Percentiles rank a stretch among this genome's conserved stretches.
phyloP scores from a whole-genome alignment of 2,797 vertebrate species.

The Esox masquinongy region DNA sequence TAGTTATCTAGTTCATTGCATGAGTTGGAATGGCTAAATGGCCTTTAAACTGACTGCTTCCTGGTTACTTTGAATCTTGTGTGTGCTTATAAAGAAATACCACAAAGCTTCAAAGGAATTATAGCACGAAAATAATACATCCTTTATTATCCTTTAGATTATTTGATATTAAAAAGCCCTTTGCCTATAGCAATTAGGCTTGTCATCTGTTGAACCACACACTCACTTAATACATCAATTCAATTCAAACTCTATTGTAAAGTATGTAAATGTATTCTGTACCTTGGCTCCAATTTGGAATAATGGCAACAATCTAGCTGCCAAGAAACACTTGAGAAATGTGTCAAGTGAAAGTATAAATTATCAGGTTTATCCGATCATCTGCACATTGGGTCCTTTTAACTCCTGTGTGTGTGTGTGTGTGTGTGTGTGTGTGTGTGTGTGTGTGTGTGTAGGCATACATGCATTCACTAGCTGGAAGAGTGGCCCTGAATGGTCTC shows the following conservation, averaged over 20 bases:
- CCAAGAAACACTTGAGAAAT: background rate
- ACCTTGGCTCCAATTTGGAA: background rate
- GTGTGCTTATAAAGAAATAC: background rate
- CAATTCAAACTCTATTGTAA: background rate
- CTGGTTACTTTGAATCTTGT: background rate
- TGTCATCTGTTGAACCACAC: background rate
- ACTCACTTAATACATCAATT: background rate
- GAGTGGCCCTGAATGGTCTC: background rate
- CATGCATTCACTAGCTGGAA: background rate
- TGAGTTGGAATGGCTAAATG: background rate
- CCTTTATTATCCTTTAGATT: too few relatives aligned
- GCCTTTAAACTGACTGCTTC: background rate
- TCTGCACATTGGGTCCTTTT: background rate
- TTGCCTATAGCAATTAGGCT: background rate
- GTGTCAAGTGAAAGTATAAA: background rate
- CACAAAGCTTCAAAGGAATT: background rate
- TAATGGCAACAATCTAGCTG: background rate
- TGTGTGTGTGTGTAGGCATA: slow-evolving; percentile 8
- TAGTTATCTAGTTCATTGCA: background rate
- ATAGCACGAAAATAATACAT: background rate
- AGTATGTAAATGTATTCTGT: background rate
- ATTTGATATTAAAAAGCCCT: background rate
- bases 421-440: slow-evolving; percentile 10
- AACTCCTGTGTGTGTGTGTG: background rate
- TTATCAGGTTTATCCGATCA: background rate